Evolutionary conservation across 2,113 vertebrate genomes (phyloP).

Genomic region (Corythoichthys intestinalis): DNA sequence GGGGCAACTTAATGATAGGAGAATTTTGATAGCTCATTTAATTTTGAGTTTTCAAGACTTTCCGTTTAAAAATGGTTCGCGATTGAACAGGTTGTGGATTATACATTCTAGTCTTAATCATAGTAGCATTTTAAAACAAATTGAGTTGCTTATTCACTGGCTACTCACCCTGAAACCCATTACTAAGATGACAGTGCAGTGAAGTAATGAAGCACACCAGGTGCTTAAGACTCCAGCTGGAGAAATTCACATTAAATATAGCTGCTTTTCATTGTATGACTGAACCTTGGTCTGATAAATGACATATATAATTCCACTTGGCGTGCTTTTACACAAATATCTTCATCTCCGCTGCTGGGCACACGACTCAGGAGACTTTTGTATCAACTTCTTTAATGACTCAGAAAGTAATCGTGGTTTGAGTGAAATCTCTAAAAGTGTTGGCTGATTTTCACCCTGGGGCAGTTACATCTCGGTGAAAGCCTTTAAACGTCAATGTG

Average conservation of each 20-base stretch:
- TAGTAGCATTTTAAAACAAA: constrained; percentile 12
- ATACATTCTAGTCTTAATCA: constrained; percentile 14
- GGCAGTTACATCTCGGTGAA: too few species aligned
- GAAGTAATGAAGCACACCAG: constrained; percentile 21
- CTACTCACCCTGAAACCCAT: background rate
- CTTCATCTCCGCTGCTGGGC: background rate
- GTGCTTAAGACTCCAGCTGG: constrained; percentile 23
- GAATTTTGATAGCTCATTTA: background rate
- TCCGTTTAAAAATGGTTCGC: background rate
- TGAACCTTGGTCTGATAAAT: constrained; percentile 26
- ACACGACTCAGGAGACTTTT: background rate
- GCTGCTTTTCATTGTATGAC: constrained; percentile 33
- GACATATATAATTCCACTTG: constrained; percentile 1
- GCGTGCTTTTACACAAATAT: background rate
- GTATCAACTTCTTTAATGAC: too few species aligned
- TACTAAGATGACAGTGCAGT: constrained; percentile 5
- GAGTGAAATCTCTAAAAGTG: too few species aligned
- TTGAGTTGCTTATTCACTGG: constrained; percentile 6
- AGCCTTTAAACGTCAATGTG: too few species aligned
- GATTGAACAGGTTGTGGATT: constrained; percentile 1
- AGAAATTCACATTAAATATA: constrained; percentile 23
- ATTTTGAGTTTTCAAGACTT: background rate
- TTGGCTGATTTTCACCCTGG: too few species aligned
- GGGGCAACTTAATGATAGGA: background rate
- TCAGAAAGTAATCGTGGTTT: background rate